Percentiles rank a stretch among this genome's conserved stretches.
phyloP scores from a whole-genome alignment of 2,888 invertebrate genomes.

The Glaucopsyche alexis region DNA sequence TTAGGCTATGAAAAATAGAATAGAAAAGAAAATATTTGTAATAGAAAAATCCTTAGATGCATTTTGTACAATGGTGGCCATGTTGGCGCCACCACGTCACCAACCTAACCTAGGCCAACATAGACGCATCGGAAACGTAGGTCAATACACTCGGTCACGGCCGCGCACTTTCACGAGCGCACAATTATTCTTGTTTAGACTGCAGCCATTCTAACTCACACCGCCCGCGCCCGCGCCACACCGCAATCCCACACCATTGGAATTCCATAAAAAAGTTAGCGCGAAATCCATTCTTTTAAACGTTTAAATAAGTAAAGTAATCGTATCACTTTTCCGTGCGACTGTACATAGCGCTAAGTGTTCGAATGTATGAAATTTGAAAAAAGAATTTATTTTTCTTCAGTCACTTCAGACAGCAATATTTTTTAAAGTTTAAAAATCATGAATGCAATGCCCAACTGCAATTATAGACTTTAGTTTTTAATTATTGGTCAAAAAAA shows the following conservation, averaged over 20 bases:
- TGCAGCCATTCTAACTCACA: conserved; percentile 62
- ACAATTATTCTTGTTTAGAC: conserved; percentile 56
- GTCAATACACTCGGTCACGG: conserved; percentile 75
- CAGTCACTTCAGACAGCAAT: too few species aligned
- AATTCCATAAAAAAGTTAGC: conserved; percentile 4
- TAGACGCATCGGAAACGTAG: conserved; percentile 61
- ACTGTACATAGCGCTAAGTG: neutral
- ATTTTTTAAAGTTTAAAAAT: too few species aligned
- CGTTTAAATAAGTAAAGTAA: neutral
- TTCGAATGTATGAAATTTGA: neutral
- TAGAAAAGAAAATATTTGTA: neutral
- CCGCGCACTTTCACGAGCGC: conserved; percentile 65
- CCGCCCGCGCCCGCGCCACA: conserved; percentile 29
- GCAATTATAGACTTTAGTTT: too few species aligned
- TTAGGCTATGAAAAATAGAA: too few species aligned
- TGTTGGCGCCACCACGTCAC: conserved; percentile 53
- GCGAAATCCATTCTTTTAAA: neutral
- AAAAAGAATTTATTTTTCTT: neutral
- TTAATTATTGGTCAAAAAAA: too few species aligned
- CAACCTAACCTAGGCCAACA: conserved; percentile 74
- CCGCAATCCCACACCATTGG: conserved; percentile 32
- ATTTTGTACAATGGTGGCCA: conserved; percentile 27
- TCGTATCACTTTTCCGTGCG: neutral
- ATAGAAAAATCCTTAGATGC: neutral
- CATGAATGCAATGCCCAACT: too few species aligned